Evolutionary conservation across 30 jellyfish, hydroid and myxozoan genomes (phyloP).

Genomic region (Aurelia sp.): DNA sequence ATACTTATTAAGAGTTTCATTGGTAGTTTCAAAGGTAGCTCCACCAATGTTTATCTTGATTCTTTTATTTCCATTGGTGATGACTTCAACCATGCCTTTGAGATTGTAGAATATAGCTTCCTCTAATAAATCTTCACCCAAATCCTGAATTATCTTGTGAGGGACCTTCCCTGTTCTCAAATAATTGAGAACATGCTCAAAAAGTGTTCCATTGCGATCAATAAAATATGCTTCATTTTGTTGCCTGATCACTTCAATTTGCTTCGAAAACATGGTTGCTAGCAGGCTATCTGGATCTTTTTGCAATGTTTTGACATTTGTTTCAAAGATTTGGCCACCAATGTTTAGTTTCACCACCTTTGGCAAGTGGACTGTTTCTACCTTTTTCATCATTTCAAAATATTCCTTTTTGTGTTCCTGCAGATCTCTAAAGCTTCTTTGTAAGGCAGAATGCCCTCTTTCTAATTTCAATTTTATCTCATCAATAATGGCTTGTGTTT

Average conservation of each 20-base stretch:
- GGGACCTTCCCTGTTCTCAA: slow-evolving; percentile 4
- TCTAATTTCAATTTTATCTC: too few relatives aligned
- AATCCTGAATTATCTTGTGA: not conserved
- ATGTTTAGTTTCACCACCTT: not conserved
- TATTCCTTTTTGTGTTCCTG: too few relatives aligned
- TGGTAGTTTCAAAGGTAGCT: too few relatives aligned
- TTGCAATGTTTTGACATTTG: slow-evolving; percentile 4
- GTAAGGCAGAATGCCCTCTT: too few relatives aligned
- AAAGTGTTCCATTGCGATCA: slow-evolving; percentile 19
- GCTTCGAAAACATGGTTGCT: slow-evolving; percentile 22
- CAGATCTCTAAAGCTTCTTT: too few relatives aligned
- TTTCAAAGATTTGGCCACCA: not conserved
- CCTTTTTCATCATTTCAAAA: too few relatives aligned
- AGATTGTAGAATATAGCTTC: slow-evolving; percentile 15
- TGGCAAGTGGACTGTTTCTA: too few relatives aligned
- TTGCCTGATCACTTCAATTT: not conserved
- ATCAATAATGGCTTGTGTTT: too few relatives aligned
- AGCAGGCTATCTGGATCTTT: slow-evolving; percentile 10
- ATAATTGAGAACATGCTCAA: slow-evolving; percentile 11
- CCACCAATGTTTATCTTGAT: too few relatives aligned
- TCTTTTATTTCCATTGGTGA: too few relatives aligned
- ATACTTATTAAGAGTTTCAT: too few relatives aligned
- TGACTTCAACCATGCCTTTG: not conserved
- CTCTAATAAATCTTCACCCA: not conserved
- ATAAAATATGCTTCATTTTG: slow-evolving; percentile 19